A percentile compares a stretch with the other conserved stretches of the same genome.
Evolutionary conservation across 2,113 vertebrate species (phyloP).

Genomic region (Gadus chalcogrammus): DNA sequence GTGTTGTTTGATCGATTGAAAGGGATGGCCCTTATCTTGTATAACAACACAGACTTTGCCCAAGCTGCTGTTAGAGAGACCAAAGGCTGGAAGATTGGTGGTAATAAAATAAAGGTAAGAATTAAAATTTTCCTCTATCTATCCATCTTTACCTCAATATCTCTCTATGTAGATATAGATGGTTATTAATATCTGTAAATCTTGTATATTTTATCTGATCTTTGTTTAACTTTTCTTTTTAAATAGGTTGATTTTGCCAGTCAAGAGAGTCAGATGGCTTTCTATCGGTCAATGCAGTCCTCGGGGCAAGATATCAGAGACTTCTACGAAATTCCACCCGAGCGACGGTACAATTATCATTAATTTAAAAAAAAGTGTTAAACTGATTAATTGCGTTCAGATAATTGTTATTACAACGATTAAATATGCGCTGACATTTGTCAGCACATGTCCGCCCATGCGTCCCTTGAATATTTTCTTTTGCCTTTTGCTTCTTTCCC

Average conservation of each 20-base stretch:
- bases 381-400: background rate
- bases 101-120: conserved; percentile 96
- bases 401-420: background rate
- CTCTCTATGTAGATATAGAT: no score
- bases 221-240: no score
- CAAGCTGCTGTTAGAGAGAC: conserved; percentile 97
- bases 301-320: conserved; percentile 97
- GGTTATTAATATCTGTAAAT: no score
- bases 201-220: no score
- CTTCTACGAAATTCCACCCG: conserved; percentile 91
- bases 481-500: conserved; percentile 16
- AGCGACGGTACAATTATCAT: conserved; percentile 79
- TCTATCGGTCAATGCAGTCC: conserved; percentile 97
- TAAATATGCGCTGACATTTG: background rate
- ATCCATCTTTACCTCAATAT: no score
- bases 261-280: conserved; percentile 95
- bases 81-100: conserved; percentile 98
- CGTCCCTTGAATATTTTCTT: background rate
- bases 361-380: background rate
- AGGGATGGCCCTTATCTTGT: conserved; percentile 96
- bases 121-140: background rate
- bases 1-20: conserved; percentile 97
- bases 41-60: conserved; percentile 98
- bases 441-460: background rate
- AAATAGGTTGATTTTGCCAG: conserved; percentile 96